Percentiles rank a stretch among this genome's conserved stretches.
These are phyloP conservation scores for Dendroctonus ponderosae DNA, from an alignment of 1,140 invertebrate species.

Conservation along the genomic window DNA sequence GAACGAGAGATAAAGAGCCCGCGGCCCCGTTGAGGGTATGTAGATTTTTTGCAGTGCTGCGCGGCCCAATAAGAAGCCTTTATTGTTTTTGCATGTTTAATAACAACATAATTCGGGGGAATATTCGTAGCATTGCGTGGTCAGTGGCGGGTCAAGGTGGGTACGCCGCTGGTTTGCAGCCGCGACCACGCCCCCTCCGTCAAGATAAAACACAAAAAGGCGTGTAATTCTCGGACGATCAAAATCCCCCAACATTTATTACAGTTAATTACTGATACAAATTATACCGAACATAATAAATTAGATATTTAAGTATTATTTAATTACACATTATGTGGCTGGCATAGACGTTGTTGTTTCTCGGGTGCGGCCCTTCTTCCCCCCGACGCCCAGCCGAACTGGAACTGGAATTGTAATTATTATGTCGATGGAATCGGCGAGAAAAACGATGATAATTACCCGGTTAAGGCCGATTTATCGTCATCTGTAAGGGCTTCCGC, in stretches of 20 bases:
- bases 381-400: background rate
- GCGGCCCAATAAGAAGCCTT: conserved; percentile 26
- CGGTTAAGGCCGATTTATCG: no score
- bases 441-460: no score
- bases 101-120: conserved; percentile 16
- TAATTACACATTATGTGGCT: conserved; percentile 41
- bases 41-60: conserved; percentile 11
- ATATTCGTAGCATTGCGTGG: conserved; percentile 31
- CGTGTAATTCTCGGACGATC: conserved; percentile 42
- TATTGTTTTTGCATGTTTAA: conserved; percentile 32
- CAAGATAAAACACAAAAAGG: conserved; percentile 43
- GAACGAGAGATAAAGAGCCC: conserved; percentile 22
- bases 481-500: no score
- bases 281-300: conserved; percentile 49
- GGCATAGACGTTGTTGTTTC: conserved; percentile 5
- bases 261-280: conserved; percentile 46
- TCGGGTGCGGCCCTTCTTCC: conserved; percentile 2
- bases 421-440: no score
- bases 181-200: conserved; percentile 35
- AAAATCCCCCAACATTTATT: conserved; percentile 42
- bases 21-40: conserved; percentile 19
- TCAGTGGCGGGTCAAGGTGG: background rate
- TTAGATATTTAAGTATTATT: conserved; percentile 49
- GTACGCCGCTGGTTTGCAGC: conserved; percentile 22
- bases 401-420: no score